phyloP scores from a whole-genome alignment of 2,113 vertebrate species.

The Anthoscopus minutus region DNA sequence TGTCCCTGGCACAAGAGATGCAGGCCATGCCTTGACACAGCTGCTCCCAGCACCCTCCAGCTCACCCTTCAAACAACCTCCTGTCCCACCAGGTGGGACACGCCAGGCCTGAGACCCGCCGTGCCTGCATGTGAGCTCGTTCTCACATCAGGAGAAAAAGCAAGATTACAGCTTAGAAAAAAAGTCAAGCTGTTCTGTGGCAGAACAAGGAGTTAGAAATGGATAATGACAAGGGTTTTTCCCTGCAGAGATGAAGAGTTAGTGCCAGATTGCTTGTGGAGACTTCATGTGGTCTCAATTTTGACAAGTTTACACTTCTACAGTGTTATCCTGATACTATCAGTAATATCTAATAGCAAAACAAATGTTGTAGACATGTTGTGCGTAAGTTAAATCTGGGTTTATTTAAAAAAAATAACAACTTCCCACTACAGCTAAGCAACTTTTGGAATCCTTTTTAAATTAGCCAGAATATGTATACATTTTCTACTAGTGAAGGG shows the following conservation, averaged over 20 bases:
- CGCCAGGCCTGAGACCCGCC: not conserved
- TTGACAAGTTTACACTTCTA: not conserved
- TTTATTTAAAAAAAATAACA: not conserved
- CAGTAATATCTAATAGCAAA: not conserved
- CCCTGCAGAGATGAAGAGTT: not conserved
- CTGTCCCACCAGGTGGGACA: not conserved
- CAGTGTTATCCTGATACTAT: not conserved
- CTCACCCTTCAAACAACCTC: not conserved
- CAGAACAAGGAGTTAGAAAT: not conserved
- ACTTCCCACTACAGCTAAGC: not conserved
- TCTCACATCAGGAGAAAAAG: not conserved
- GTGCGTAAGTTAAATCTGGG: not conserved
- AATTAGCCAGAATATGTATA: not conserved
- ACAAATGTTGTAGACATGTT: not conserved
- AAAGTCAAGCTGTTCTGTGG: not conserved
- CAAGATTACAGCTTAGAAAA: not conserved
- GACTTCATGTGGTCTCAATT: not conserved
- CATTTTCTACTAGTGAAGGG: not conserved
- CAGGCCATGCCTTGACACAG: not conserved
- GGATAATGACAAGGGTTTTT: not conserved
- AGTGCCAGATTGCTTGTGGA: not conserved
- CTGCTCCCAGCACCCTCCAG: not conserved
- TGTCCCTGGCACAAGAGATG: not conserved
- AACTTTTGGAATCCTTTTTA: not conserved
- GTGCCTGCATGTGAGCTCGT: not conserved